These are phyloP conservation scores for Quadroppia sp. DNA, from an alignment of 2,888 invertebrate genomes.

Conservation along the genomic window DNA sequence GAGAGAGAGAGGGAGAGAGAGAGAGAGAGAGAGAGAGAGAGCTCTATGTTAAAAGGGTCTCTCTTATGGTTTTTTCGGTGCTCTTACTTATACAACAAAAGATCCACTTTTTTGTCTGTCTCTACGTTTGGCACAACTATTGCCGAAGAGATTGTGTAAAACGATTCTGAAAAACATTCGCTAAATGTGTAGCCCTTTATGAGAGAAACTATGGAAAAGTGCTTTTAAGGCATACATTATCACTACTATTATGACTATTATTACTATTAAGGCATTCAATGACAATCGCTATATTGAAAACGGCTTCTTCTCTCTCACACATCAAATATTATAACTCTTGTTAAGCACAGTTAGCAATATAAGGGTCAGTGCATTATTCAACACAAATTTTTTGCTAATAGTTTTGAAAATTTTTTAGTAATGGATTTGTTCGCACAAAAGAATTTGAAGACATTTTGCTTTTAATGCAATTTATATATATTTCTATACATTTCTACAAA, in stretches of 20 bases:
- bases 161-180: slow-evolving; percentile 34
- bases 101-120: slow-evolving; percentile 20
- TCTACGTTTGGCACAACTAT: slow-evolving; percentile 30
- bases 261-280: slow-evolving; percentile 1
- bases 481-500: slow-evolving; percentile 16
- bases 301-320: slow-evolving; percentile 19
- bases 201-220: slow-evolving; percentile 29
- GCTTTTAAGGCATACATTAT: slow-evolving; percentile 32
- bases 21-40: neutral
- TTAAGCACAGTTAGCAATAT: neutral
- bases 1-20: slow-evolving; percentile 24
- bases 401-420: slow-evolving; percentile 2
- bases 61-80: slow-evolving; percentile 16
- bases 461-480: slow-evolving; percentile 24
- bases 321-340: slow-evolving; percentile 8
- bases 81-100: slow-evolving; percentile 29
- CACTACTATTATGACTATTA: neutral
- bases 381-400: slow-evolving; percentile 8
- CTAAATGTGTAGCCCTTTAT: slow-evolving; percentile 35
- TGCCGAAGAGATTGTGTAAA: slow-evolving; percentile 34
- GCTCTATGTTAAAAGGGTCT: slow-evolving; percentile 14
- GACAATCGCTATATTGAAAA: slow-evolving; percentile 16
- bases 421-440: neutral
- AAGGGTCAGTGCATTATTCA: slow-evolving; percentile 19
- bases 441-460: slow-evolving; percentile 7